A percentile compares a stretch with the other conserved stretches of the same genome.
Conservation (phyloP, 2,797 vertebrate species). For the Bovichtus variegatus region DNA sequence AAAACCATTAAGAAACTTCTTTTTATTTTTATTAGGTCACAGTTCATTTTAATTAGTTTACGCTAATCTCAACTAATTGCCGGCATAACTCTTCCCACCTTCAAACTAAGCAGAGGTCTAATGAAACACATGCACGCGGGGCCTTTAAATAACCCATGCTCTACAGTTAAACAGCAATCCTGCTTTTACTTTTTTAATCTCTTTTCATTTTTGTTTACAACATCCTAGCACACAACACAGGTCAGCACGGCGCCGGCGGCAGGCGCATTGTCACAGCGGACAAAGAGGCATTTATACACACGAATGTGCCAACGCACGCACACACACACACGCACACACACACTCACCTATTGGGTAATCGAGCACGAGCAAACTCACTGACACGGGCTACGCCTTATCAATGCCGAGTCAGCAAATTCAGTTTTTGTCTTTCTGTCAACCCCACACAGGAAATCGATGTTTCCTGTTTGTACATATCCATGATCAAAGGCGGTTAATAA, state of each 20-base stretch:
- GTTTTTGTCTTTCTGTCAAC: slow-evolving; percentile 3
- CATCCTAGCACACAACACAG: not conserved
- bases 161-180: too few relatives aligned
- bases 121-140: not conserved
- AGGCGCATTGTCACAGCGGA: not conserved
- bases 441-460: slow-evolving; percentile 29
- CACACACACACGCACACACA: not conserved
- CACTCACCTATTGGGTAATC: slow-evolving; percentile 35
- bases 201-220: not conserved
- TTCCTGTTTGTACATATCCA: slow-evolving; percentile 17
- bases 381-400: not conserved
- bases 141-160: not conserved
- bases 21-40: not conserved
- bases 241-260: not conserved
- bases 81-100: not conserved
- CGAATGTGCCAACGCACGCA: not conserved
- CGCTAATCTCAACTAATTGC: not conserved
- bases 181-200: too few relatives aligned
- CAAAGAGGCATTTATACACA: not conserved
- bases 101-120: not conserved
- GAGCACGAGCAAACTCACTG: slow-evolving; percentile 14
- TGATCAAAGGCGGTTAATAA: slow-evolving; percentile 50
- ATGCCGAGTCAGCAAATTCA: slow-evolving; percentile 16
- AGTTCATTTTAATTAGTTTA: not conserved
- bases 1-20: not conserved